phyloP scores from a whole-genome alignment of 2,797 vertebrate species.

The Liasis olivaceus region DNA sequence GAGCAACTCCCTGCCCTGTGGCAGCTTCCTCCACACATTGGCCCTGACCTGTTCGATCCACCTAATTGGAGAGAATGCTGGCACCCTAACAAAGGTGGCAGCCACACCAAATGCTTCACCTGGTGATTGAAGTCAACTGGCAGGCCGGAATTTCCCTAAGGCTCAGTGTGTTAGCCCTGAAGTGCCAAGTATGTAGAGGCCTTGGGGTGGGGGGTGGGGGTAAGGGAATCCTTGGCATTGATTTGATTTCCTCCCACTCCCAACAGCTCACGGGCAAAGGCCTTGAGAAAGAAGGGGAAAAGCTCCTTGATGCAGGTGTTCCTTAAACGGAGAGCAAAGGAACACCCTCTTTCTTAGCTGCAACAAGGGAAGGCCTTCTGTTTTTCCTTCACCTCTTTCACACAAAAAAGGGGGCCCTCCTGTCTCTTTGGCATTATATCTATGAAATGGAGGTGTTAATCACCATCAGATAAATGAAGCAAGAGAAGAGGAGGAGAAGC shows the following conservation, averaged over 20 bases:
- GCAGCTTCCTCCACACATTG: neutral
- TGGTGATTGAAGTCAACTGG: conserved; percentile 3
- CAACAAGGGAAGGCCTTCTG: conserved; percentile 45
- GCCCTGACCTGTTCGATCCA: neutral
- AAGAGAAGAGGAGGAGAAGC: conserved; percentile 20
- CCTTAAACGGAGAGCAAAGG: conserved; percentile 35
- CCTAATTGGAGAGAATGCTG: neutral
- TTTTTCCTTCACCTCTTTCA: conserved; percentile 52
- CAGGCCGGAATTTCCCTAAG: neutral
- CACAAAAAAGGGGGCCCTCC: conserved; percentile 45
- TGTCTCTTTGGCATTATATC: conserved; percentile 42
- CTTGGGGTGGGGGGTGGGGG: neutral
- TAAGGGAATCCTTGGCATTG: neutral
- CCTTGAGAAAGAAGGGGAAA: neutral
- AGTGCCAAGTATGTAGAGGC: neutral
- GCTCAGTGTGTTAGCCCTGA: neutral
- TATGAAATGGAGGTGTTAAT: conserved; percentile 69
- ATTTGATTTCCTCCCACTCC: neutral
- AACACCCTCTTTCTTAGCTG: conserved; percentile 56
- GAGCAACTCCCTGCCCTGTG: neutral
- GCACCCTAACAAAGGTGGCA: conserved; percentile 4
- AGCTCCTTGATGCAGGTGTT: neutral
- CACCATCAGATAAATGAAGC: conserved; percentile 70
- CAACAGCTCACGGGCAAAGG: neutral
- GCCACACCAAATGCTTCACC: neutral